Evolutionary conservation across 2,113 vertebrate species (phyloP), one percentile per base, ranked within the genome.

Genomic region (Odobenus rosmarus): DNA sequence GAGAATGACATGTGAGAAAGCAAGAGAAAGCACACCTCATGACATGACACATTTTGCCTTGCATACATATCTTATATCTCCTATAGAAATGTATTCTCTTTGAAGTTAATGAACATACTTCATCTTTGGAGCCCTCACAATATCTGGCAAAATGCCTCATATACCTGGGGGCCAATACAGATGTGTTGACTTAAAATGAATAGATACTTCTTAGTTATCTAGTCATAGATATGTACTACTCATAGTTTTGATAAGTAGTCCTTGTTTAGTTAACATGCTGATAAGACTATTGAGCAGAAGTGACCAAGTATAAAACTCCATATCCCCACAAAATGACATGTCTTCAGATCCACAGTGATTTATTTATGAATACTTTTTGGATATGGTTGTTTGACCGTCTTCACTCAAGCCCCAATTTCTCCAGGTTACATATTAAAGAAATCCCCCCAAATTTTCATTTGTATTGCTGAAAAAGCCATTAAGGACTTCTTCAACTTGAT

Each of bases 221-320:
- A 39, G 16, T 86, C 24, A 79, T 4, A 72, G 77, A 7, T 49
- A 18, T 51, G 36, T 64, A n/a, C 7, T 42, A 57, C 0, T 1
- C 64, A 57, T 0, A 82, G 21, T 88, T 97, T 90, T 42, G 33
- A 64, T 61, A 85, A 95, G 15, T 6, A 36, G 53, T 46, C 1
- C 10, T 90, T 59, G 33, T 5, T 36, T 85, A 46, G 51, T 76
- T 74, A 95, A 24, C 21, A 51, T 13, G 69, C 10, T 80, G 28
- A 61, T 69, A 88, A 77, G 55, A 89, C 77, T 74, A 88, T 24
- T 97, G 91, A 89, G 51, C 31, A 79, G 14, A 86, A 39, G 55
- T 89, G 42, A 10, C 12, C 28, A 86, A 26, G 1, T n/a, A 18
- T 62, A 74, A 82, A 74, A 42, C 59, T 84, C 9, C 13, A 57